Conservation (phyloP, 2,888 invertebrate genomes). For the Ectemnius lituratus region DNA sequence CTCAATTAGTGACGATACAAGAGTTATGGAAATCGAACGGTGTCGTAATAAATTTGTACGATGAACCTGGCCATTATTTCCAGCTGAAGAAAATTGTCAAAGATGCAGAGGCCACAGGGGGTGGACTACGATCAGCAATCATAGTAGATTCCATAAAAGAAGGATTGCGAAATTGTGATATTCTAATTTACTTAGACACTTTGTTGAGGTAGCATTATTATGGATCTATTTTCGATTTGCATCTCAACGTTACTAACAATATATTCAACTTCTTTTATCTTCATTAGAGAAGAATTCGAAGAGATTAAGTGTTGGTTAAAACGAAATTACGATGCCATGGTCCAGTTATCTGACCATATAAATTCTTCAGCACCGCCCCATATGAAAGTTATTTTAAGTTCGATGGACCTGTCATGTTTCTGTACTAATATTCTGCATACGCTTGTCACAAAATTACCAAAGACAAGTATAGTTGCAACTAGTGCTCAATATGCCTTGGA, state of each 20-base stretch:
- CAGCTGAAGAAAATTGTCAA: slow-evolving; percentile 60
- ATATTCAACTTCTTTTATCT: slow-evolving; percentile 38
- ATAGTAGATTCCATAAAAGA: slow-evolving; percentile 78
- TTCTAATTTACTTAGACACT: slow-evolving; percentile 80
- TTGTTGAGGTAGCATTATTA: slow-evolving; percentile 59
- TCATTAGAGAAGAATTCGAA: slow-evolving; percentile 64
- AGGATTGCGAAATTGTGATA: slow-evolving; percentile 79
- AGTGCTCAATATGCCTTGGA: slow-evolving; percentile 81
- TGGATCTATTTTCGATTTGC: not conserved
- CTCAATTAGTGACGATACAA: slow-evolving; percentile 64
- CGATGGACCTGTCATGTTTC: slow-evolving; percentile 81
- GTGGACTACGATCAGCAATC: slow-evolving; percentile 69
- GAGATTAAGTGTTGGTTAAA: slow-evolving; percentile 61
- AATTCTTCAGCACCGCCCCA: slow-evolving; percentile 78
- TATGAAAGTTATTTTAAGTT: slow-evolving; percentile 80
- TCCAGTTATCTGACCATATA: slow-evolving; percentile 78
- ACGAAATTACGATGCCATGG: slow-evolving; percentile 74
- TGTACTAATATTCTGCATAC: slow-evolving; percentile 80
- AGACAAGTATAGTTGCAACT: slow-evolving; percentile 80
- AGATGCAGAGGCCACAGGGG: slow-evolving; percentile 44
- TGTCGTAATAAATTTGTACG: slow-evolving; percentile 67
- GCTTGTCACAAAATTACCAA: slow-evolving; percentile 74
- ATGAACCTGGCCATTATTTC: slow-evolving; percentile 58
- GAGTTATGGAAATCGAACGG: slow-evolving; percentile 59
- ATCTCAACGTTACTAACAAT: slow-evolving; percentile 5